These are phyloP conservation scores for Danio choprae DNA, from an alignment of 2,797 vertebrate species.

Conservation along the genomic window DNA sequence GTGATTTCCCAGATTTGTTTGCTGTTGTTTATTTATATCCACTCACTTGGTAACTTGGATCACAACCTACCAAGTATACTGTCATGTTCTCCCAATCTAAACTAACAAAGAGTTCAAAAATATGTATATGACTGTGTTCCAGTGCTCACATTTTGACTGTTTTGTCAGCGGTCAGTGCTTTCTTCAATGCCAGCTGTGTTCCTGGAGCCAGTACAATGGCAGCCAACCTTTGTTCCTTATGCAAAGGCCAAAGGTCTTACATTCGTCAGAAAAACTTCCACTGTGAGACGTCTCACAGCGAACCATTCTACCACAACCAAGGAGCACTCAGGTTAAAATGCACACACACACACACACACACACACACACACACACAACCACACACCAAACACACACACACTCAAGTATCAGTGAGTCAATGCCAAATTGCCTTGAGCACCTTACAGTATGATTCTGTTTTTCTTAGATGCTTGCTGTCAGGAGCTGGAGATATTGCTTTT, in stretches of 20 bases:
- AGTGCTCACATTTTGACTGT: slow-evolving; percentile 22
- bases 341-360: too few species aligned
- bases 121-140: background rate
- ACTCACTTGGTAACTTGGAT: background rate
- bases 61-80: background rate
- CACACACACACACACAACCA: too few species aligned
- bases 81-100: slow-evolving; percentile 20
- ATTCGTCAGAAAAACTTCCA: slow-evolving; percentile 85
- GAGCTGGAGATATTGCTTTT: slow-evolving; percentile 89
- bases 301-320: slow-evolving; percentile 88
- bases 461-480: slow-evolving; percentile 84
- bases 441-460: slow-evolving; percentile 52
- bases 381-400: too few species aligned
- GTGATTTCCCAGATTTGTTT: background rate
- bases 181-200: slow-evolving; percentile 88
- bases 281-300: slow-evolving; percentile 87
- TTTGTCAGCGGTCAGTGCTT: slow-evolving; percentile 79
- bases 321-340: slow-evolving; percentile 86
- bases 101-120: background rate
- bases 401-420: background rate
- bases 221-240: slow-evolving; percentile 81
- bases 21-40: background rate
- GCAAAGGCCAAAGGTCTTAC: slow-evolving; percentile 87
- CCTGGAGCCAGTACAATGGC: slow-evolving; percentile 83
- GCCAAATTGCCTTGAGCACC: background rate